Evolutionary conservation across 1,140 invertebrate genomes (phyloP).

Genomic region (Aporrectodea caliginosa): DNA sequence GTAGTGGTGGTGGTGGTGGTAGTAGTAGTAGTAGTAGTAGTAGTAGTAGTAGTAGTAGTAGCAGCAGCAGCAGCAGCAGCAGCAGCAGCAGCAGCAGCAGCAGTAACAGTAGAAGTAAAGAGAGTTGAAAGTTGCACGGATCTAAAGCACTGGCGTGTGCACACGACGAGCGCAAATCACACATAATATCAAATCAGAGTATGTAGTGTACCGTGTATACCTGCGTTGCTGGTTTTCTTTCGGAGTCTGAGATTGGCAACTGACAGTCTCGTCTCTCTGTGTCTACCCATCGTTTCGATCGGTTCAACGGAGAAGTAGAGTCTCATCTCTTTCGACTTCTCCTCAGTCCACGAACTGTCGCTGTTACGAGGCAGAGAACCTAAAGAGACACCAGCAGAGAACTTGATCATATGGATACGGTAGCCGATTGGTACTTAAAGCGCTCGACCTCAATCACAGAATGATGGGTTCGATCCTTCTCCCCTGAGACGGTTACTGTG

Average conservation of each 20-base stretch:
- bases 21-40: not conserved
- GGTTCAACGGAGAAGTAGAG: not conserved
- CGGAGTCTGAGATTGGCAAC: not conserved
- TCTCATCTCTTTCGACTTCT: not conserved
- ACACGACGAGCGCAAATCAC: too few species aligned
- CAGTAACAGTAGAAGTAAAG: not conserved
- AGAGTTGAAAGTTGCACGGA: too few species aligned
- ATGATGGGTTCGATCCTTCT: too few species aligned
- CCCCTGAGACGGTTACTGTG: too few species aligned
- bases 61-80: slow-evolving; percentile 1
- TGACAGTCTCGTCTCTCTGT: not conserved
- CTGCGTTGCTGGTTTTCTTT: not conserved
- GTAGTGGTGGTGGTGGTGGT: not conserved
- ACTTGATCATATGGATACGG: too few species aligned
- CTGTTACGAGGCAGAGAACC: not conserved
- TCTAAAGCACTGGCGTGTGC: too few species aligned
- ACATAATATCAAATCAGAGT: too few species aligned
- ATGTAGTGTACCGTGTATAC: too few species aligned
- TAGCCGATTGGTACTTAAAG: too few species aligned
- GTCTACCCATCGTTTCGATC: not conserved
- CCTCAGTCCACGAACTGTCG: not conserved
- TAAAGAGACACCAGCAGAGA: too few species aligned
- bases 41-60: slow-evolving; percentile 1
- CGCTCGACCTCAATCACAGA: too few species aligned
- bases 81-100: not conserved